Percentiles rank a stretch among this genome's conserved stretches.
phyloP scores from a whole-genome alignment of 2,888 invertebrate genomes.

The Cryptus viduatorius region DNA sequence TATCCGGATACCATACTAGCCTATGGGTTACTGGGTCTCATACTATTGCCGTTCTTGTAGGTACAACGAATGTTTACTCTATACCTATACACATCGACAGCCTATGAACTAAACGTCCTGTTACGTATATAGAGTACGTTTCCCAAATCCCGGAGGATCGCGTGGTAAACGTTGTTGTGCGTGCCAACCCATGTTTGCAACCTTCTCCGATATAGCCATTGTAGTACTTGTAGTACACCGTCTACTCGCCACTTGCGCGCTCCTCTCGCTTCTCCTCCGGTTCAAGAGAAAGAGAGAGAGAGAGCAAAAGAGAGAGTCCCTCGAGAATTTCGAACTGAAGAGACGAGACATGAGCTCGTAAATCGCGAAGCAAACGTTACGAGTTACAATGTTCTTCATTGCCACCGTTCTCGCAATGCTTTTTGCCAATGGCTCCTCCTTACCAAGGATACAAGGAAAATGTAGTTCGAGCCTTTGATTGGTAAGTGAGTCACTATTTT shows the following conservation, averaged over 20 bases:
- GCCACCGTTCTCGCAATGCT: neutral
- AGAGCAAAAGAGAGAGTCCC: neutral
- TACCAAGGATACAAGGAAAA: neutral
- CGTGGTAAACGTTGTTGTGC: slow-evolving; percentile 49
- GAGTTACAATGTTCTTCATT: neutral
- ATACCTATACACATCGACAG: slow-evolving; percentile 16
- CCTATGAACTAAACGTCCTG: slow-evolving; percentile 48
- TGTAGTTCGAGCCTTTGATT: too few relatives aligned
- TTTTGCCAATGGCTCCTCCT: neutral
- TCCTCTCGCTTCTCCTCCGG: slow-evolving; percentile 5
- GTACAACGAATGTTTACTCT: slow-evolving; percentile 6
- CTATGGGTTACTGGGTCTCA: slow-evolving; percentile 22
- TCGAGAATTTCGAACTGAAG: slow-evolving; percentile 19
- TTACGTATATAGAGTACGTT: neutral
- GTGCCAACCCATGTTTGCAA: slow-evolving; percentile 21
- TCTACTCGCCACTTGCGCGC: slow-evolving; percentile 35
- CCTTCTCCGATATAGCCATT: slow-evolving; percentile 29
- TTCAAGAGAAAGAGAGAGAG: neutral
- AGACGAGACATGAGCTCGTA: neutral
- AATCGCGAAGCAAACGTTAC: neutral
- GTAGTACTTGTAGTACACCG: slow-evolving; percentile 35
- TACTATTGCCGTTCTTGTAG: slow-evolving; percentile 6
- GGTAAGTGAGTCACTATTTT: too few relatives aligned
- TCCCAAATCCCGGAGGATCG: slow-evolving; percentile 54
- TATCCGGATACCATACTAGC: neutral